phyloP scores from a whole-genome alignment of 2,888 invertebrate genomes.

The Stenurella melanura region DNA sequence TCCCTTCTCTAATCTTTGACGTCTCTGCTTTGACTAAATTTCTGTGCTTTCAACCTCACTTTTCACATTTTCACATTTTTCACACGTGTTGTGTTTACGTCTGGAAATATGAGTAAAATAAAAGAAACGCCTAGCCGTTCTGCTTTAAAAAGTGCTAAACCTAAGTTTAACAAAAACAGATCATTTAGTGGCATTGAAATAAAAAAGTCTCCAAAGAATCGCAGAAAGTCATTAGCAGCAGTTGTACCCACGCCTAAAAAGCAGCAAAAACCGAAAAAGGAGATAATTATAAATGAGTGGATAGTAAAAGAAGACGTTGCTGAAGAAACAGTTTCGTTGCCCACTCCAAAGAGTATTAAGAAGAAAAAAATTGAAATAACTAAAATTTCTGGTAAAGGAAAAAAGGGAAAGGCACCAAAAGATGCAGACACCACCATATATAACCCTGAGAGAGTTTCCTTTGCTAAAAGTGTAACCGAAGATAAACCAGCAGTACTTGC shows the following conservation, averaged over 20 bases:
- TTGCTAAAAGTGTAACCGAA: background rate
- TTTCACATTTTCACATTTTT: too few species aligned
- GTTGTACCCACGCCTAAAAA: conserved; percentile 32
- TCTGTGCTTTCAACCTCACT: too few species aligned
- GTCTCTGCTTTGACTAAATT: too few species aligned
- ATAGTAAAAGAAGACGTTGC: background rate
- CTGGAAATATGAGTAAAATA: background rate
- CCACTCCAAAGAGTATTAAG: background rate
- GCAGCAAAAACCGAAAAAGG: background rate
- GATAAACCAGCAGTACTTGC: background rate
- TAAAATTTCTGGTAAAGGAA: background rate
- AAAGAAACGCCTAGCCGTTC: background rate
- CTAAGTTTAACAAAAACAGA: conserved; percentile 20
- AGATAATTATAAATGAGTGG: background rate
- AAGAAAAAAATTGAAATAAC: background rate
- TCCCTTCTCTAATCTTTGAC: too few species aligned
- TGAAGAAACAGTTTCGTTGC: background rate
- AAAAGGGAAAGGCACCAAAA: background rate
- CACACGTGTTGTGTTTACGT: too few species aligned
- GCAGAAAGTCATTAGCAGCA: conserved; percentile 37
- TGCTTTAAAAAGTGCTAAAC: background rate
- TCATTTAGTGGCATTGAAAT: conserved; percentile 30
- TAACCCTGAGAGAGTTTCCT: background rate
- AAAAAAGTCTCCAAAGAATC: conserved; percentile 28
- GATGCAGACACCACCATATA: background rate